Base-by-base conservation (phyloP, 2,113 vertebrate genomes). In the Psettodes erumei region DNA sequence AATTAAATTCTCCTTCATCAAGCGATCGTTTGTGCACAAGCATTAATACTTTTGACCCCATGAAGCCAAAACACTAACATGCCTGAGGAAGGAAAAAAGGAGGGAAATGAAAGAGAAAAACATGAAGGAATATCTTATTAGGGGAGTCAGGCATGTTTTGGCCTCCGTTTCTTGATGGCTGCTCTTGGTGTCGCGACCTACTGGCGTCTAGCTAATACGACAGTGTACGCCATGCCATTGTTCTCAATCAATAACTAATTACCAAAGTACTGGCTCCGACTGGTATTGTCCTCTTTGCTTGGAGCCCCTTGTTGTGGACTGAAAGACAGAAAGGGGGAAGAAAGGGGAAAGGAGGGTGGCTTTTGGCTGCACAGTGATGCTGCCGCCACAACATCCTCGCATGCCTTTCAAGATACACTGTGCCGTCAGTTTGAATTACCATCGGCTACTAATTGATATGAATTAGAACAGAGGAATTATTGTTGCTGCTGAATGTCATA, bases 171-270 rank as follows among this genome's bases (percentile, higher is more conserved):
- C 93, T 93, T 96, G 95, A 96, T 95, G 93, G 86, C 91, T 94
- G 94, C 89, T 94, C 93, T 91, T 70, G 75, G 84, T 95, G 94
- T 95, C 91, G 93, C 82, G 93, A 96, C 95, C 94, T 94, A 91
- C 94, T 95, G 94, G 95, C 92, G 93, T 96, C 95, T 93, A 91
- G 92, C 93, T 96, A 96, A 96, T 96, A 95, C 93, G 86, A 84
- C 90, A 94, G 93, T 93, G 94, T 94, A 94, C 83, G 79, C 94
- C 75, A 58, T 89, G 54, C 89, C 94, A 94, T 96, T 95, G 95
- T 96, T 95, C 91, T 91, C 95, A 96, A 98, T 99, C 97, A 98
- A 98, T 99, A 98, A 97, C 95, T 98, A 98, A 99, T 99, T 97
- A 97, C 96, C 95, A 96, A 96, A 96, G 94, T 91, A 90, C 90